Evolutionary conservation across 1,140 invertebrate species (phyloP), one percentile per base, ranked within the genome.

Genomic region (Steinernema khuongi): DNA sequence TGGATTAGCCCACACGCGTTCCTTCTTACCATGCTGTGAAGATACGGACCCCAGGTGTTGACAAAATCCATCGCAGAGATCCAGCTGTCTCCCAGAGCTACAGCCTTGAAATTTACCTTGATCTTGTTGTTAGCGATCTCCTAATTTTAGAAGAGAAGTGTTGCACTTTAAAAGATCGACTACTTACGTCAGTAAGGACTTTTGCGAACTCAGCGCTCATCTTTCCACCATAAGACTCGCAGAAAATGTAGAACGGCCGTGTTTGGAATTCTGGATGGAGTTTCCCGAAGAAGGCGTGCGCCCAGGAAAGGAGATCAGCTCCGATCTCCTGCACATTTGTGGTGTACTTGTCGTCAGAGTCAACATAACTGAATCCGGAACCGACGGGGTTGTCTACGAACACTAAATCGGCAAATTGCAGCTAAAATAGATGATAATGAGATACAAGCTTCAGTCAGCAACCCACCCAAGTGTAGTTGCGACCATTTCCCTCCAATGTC

Each of bases 321-420:
- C 91, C 92, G 22, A 93, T 93, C 87, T 92, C 87, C 30, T 87
- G 85, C 77, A 93, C 92, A 77, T 90, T 89, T 4, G 86, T 89
- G 1, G 89, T 89, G 44, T 90, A 86, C 29, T 87, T 84, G n/a
- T 79, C 80, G 0, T 81, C 74, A 74, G 87, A 84, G n/a, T 91
- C 90, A 0, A 90, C 90, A 81, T 92, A 93, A 85, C 92, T 94
- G 85, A 89, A 94, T 0, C 93, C 93, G n/a, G 91, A 89, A 0
- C 93, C 93, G 1, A 94, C 92, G 0, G 93, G 93, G 85, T 92
- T 94, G 81, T 94, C 93, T 19, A 94, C 89, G 83, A 93, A 94
- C 0, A 94, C 80, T 2, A 95, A 88, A 83, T 93, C 94, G 79
- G 91, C 86, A 68, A 81, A 77, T 72, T 83, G 81, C 4, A 87